phyloP scores from a whole-genome alignment of 2,888 invertebrate species.

The Criorhina ranunculi region DNA sequence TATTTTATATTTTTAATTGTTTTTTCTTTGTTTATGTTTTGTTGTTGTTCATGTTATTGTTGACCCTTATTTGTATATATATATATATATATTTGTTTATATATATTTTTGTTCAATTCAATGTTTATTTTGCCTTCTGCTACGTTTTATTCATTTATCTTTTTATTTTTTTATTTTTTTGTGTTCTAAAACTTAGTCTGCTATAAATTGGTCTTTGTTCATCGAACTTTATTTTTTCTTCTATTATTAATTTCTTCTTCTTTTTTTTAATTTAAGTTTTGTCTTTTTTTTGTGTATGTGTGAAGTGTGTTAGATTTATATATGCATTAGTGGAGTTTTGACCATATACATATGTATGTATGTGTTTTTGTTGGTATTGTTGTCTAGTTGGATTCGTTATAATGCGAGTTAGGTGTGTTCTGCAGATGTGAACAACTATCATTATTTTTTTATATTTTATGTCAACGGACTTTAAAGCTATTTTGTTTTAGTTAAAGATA shows the following conservation, averaged over 20 bases:
- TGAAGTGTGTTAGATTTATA: constrained; percentile 33
- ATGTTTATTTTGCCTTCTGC: constrained; percentile 63
- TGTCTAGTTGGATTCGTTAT: constrained; percentile 33
- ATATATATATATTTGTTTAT: constrained; percentile 52
- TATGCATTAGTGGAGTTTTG: constrained; percentile 44
- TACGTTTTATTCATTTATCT: constrained; percentile 67
- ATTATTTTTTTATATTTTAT: constrained; percentile 58
- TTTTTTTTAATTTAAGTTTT: constrained; percentile 51
- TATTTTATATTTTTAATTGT: constrained; percentile 70
- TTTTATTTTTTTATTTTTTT: constrained; percentile 51
- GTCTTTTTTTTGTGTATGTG: constrained; percentile 59
- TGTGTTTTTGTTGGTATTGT: constrained; percentile 16
- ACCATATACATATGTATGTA: constrained; percentile 33
- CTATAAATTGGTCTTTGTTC: constrained; percentile 77
- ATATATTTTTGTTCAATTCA: constrained; percentile 57
- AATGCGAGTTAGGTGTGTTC: constrained; percentile 42
- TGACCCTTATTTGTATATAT: too few species aligned
- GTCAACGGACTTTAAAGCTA: constrained; percentile 75
- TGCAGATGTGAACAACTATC: constrained; percentile 72
- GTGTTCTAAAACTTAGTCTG: constrained; percentile 75
- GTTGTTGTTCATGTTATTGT: constrained; percentile 65
- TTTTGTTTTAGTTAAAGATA: constrained; percentile 55
- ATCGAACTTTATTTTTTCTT: constrained; percentile 70
- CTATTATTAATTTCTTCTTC: constrained; percentile 39
- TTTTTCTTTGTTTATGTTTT: constrained; percentile 61